Conservation (phyloP, 2,113 vertebrate species). For the Pangasianodon gigas region DNA sequence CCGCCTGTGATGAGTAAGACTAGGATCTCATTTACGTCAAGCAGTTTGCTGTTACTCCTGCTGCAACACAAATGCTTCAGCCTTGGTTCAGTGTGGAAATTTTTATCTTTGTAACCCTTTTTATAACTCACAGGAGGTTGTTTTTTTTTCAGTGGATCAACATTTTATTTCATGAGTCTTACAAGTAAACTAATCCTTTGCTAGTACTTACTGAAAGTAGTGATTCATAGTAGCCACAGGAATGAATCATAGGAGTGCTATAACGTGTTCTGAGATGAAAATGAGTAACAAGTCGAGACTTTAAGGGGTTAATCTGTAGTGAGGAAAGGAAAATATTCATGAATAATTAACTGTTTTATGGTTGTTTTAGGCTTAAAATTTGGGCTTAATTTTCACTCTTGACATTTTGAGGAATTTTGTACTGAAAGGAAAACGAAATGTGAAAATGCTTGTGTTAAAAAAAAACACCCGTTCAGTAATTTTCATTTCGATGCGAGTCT, state of each 20-base stretch:
- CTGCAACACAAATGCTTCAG: too few relatives aligned
- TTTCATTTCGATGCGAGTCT: rapidly evolving
- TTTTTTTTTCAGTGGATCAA: too few relatives aligned
- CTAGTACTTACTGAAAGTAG: background rate
- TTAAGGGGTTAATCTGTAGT: background rate
- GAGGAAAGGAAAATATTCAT: background rate
- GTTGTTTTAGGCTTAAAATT: background rate
- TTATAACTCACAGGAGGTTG: too few relatives aligned
- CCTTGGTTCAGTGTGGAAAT: too few relatives aligned
- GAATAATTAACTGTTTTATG: too few relatives aligned
- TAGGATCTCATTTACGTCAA: too few relatives aligned
- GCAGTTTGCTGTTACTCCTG: too few relatives aligned
- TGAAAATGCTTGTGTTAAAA: background rate
- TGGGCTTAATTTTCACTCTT: background rate
- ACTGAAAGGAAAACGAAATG: background rate
- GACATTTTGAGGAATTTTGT: background rate
- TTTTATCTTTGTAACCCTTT: too few relatives aligned
- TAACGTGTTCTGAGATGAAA: background rate
- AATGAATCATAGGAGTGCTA: background rate
- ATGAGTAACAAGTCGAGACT: background rate
- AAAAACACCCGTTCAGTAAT: too few relatives aligned
- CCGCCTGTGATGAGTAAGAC: too few relatives aligned
- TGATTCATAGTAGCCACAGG: background rate
- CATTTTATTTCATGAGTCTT: too few relatives aligned
- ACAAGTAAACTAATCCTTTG: too few relatives aligned